Conservation (phyloP, 1,140 invertebrate genomes). For the Drosophila ironensis region DNA sequence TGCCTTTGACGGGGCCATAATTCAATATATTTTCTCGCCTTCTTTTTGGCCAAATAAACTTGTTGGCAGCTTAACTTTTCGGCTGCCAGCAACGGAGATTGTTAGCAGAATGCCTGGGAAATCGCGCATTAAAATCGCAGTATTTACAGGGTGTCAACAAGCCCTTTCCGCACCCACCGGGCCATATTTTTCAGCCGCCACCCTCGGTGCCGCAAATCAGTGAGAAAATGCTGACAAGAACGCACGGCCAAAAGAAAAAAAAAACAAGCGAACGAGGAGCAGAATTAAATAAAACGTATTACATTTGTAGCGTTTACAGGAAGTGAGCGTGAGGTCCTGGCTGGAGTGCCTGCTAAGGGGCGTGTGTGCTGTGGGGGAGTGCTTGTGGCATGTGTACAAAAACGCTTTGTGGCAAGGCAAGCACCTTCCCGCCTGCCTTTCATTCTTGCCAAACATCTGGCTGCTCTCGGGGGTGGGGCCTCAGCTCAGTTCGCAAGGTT, state of each 20-base stretch:
- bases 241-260: slow-evolving; percentile 21
- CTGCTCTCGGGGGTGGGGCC: background rate
- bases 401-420: slow-evolving; percentile 56
- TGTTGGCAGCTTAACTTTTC: slow-evolving; percentile 80
- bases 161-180: slow-evolving; percentile 6
- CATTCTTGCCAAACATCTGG: slow-evolving; percentile 8
- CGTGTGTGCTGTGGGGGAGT: slow-evolving; percentile 28
- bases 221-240: slow-evolving; percentile 76
- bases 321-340: slow-evolving; percentile 45
- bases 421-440: slow-evolving; percentile 47
- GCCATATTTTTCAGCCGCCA: slow-evolving; percentile 62
- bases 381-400: slow-evolving; percentile 43
- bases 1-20: slow-evolving; percentile 70
- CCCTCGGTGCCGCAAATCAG: slow-evolving; percentile 64
- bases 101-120: slow-evolving; percentile 1
- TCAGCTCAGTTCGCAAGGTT: slow-evolving; percentile 42
- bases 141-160: slow-evolving; percentile 14
- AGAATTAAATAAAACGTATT: slow-evolving; percentile 77
- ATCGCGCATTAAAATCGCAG: background rate
- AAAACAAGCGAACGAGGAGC: slow-evolving; percentile 27
- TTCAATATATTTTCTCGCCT: no score
- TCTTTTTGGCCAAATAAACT: slow-evolving; percentile 74
- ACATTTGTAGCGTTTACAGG: slow-evolving; percentile 72
- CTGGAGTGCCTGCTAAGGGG: slow-evolving; percentile 42
- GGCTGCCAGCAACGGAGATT: no score